A percentile compares a stretch with the other conserved stretches of the same genome.
These are phyloP conservation scores for Dissostichus mawsoni DNA, from an alignment of 2,113 vertebrate species.

Conservation along the genomic window DNA sequence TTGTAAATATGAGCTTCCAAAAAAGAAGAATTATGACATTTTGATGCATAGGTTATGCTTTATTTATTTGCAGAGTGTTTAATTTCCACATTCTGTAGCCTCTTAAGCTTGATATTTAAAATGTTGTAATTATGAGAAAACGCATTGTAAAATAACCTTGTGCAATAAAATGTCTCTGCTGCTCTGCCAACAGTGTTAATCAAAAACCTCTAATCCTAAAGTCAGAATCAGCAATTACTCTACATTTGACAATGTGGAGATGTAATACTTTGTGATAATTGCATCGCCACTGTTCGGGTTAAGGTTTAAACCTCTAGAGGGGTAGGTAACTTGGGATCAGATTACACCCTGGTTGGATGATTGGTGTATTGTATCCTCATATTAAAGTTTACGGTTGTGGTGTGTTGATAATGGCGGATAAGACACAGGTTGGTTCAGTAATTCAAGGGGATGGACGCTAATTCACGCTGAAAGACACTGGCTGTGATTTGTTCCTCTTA, in stretches of 20 bases:
- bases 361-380: conserved; percentile 39
- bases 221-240: background rate
- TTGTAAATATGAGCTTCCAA: background rate
- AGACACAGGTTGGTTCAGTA: conserved; percentile 75
- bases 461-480: conserved; percentile 77
- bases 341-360: conserved; percentile 29
- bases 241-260: background rate
- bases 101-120: background rate
- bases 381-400: conserved; percentile 45
- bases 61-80: conserved; percentile 20
- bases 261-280: conserved; percentile 2
- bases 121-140: background rate
- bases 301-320: background rate
- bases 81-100: background rate
- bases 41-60: background rate
- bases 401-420: conserved; percentile 72
- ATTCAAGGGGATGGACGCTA: conserved; percentile 81
- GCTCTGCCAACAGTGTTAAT: conserved; percentile 2
- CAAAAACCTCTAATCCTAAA: background rate
- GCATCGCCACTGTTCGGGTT: background rate
- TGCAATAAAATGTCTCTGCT: background rate
- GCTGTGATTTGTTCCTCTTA: conserved; percentile 78
- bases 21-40: conserved; percentile 11
- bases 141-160: background rate
- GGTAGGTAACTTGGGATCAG: conserved; percentile 24